These are phyloP conservation scores for Tragelaphus imberbis DNA, from an alignment of 2,113 vertebrate genomes.

Conservation along the genomic window DNA sequence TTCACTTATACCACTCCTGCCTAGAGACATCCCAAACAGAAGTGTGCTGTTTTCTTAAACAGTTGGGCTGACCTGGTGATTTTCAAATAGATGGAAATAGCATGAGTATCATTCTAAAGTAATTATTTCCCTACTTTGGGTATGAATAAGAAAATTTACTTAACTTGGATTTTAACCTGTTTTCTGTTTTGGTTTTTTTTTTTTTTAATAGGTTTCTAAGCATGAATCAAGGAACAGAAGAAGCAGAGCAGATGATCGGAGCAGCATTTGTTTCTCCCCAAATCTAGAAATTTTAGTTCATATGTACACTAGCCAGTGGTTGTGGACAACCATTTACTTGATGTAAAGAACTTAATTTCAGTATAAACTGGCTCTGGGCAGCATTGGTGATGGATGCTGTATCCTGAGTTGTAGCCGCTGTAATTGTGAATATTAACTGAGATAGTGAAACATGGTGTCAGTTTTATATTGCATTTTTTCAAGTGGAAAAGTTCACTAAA, in stretches of 20 bases:
- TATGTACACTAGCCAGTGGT: slow-evolving; percentile 89
- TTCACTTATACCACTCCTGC: neutral
- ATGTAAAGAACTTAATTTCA: slow-evolving; percentile 89
- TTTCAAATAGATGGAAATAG: slow-evolving; percentile 27
- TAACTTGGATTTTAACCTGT: slow-evolving; percentile 74
- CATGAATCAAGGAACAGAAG: slow-evolving; percentile 84
- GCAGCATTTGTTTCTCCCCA: slow-evolving; percentile 93
- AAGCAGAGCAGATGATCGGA: slow-evolving; percentile 90
- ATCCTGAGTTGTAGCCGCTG: slow-evolving; percentile 83
- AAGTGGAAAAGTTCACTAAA: slow-evolving; percentile 87
- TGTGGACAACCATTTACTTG: slow-evolving; percentile 91
- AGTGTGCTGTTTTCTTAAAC: neutral
- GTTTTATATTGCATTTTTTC: slow-evolving; percentile 88
- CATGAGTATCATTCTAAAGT: neutral
- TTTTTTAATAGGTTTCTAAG: slow-evolving; percentile 91
- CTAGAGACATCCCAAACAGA: neutral
- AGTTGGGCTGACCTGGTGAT: neutral
- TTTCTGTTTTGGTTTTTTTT: slow-evolving; percentile 72
- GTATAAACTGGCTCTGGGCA: slow-evolving; percentile 87
- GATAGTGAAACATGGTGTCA: slow-evolving; percentile 91
- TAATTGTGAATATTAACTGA: slow-evolving; percentile 90
- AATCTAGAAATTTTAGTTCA: slow-evolving; percentile 92
- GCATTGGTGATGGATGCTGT: slow-evolving; percentile 77
- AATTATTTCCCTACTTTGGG: slow-evolving; percentile 38
- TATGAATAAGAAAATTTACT: slow-evolving; percentile 8